Evolutionary conservation across 1,140 invertebrate species (phyloP).

Genomic region (Trichonephila inaurata): DNA sequence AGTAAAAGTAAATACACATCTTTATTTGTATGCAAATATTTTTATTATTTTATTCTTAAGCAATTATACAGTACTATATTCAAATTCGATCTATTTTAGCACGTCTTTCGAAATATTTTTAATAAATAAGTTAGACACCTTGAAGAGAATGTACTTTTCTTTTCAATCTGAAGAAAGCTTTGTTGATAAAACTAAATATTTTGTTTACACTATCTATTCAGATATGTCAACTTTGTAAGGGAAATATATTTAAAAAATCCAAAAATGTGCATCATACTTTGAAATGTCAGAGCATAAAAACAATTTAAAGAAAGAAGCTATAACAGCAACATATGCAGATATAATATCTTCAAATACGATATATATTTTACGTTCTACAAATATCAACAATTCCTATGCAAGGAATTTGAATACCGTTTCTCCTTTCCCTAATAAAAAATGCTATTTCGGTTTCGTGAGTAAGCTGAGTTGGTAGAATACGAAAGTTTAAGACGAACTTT

Average conservation of each 20-base stretch:
- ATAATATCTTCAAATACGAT: slow-evolving; percentile 6
- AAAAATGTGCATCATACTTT: not conserved
- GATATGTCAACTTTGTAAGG: not conserved
- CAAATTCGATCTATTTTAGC: too few relatives aligned
- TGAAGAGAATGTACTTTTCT: too few relatives aligned
- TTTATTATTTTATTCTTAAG: too few relatives aligned
- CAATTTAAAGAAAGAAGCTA: not conserved
- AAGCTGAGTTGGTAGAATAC: not conserved
- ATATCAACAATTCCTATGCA: slow-evolving; percentile 1
- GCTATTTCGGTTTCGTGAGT: not conserved
- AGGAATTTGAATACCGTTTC: not conserved
- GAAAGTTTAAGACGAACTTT: slow-evolving; percentile 10
- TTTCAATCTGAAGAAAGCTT: too few relatives aligned
- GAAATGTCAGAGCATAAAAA: not conserved
- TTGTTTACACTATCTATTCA: not conserved
- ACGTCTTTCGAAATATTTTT: too few relatives aligned
- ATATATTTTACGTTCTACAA: not conserved
- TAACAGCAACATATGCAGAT: not conserved
- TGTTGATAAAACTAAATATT: not conserved
- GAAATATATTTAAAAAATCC: not conserved
- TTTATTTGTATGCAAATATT: too few relatives aligned
- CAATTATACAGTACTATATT: too few relatives aligned
- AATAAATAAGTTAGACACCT: too few relatives aligned
- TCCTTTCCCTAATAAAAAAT: not conserved
- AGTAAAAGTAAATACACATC: too few relatives aligned